Percentiles rank a stretch among this genome's conserved stretches.
Conservation (phyloP, 2,113 vertebrate species). For the Lates calcarifer region DNA sequence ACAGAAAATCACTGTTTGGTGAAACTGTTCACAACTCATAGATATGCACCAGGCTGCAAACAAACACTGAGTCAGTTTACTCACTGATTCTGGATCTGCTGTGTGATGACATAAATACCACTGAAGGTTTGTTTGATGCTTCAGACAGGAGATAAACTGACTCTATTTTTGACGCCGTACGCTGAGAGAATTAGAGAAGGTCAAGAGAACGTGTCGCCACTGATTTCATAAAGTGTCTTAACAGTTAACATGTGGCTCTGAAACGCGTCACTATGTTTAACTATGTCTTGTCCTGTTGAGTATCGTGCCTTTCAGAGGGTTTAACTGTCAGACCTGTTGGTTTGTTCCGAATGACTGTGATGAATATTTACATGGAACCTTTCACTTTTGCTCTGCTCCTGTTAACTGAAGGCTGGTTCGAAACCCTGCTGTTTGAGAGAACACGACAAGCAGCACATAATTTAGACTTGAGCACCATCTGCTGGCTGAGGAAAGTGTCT, state of each 20-base stretch:
- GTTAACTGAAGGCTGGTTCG: not conserved
- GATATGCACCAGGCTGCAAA: too few species aligned
- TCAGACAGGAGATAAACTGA: too few species aligned
- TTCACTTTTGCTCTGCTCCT: not conserved
- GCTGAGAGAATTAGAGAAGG: not conserved
- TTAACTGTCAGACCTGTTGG: not conserved
- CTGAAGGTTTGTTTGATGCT: too few species aligned
- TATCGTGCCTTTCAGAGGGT: not conserved
- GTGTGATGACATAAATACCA: too few species aligned
- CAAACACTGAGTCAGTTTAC: too few species aligned
- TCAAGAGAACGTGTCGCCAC: not conserved
- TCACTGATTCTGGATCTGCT: too few species aligned
- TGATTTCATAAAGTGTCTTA: conserved; percentile 3
- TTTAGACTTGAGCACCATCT: conserved; percentile 27
- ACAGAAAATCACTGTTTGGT: too few species aligned
- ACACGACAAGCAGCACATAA: not conserved
- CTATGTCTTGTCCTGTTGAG: not conserved
- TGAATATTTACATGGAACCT: conserved; percentile 18
- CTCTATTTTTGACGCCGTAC: too few species aligned
- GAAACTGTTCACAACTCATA: too few species aligned
- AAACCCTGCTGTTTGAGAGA: not conserved
- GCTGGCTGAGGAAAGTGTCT: not conserved
- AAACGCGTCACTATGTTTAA: not conserved
- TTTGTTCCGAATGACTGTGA: conserved; percentile 29
- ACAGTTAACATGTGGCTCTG: not conserved